Percentiles rank a stretch among this genome's conserved stretches.
These are phyloP conservation scores for Sminthopsis crassicaudata DNA, from an alignment of 2,113 vertebrate genomes.

Conservation along the genomic window DNA sequence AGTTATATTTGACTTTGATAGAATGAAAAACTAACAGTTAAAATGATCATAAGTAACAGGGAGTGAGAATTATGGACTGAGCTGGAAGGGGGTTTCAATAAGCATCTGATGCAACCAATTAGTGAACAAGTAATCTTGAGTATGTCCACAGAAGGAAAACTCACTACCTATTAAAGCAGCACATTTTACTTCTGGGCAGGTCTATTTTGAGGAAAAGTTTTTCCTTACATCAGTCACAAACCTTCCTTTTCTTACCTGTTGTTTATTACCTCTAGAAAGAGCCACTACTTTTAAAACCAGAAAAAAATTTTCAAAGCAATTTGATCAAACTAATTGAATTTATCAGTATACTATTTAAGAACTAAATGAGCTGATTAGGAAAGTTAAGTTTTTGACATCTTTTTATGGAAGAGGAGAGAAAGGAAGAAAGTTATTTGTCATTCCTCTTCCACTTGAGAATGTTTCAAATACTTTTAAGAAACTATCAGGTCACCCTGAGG, in stretches of 20 bases:
- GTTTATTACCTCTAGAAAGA: neutral
- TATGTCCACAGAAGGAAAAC: neutral
- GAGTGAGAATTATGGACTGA: neutral
- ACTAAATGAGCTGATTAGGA: neutral
- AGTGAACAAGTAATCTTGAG: neutral
- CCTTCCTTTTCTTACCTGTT: neutral
- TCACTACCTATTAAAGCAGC: neutral
- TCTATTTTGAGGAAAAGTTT: neutral
- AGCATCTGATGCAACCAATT: neutral
- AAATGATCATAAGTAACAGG: neutral
- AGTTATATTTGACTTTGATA: neutral
- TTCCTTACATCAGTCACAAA: neutral
- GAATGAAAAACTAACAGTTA: neutral
- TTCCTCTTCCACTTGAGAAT: neutral
- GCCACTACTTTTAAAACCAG: neutral
- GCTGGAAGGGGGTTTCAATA: neutral
- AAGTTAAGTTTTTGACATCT: neutral
- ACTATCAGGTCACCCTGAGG: neutral
- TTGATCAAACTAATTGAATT: neutral
- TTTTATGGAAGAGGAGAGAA: neutral
- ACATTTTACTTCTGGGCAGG: neutral
- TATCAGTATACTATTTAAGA: neutral
- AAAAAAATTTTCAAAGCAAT: neutral
- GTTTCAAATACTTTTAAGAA: neutral
- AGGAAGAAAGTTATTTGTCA: neutral